Conservation (phyloP, 1,140 invertebrate genomes). For the Pygmarrhopalites habei region DNA sequence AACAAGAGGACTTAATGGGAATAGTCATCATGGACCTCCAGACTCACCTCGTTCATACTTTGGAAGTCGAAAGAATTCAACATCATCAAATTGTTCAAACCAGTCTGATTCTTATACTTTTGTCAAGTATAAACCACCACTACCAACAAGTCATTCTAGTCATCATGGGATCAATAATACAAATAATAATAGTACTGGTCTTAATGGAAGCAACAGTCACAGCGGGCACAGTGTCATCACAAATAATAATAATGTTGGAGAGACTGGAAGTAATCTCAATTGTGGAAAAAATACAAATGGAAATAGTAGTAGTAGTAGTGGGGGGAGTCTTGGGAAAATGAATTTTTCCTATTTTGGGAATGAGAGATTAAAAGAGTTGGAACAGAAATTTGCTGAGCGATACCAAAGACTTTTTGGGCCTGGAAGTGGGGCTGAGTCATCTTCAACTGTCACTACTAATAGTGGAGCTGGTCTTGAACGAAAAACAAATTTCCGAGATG, state of each 20-base stretch:
- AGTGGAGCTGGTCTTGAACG: background rate
- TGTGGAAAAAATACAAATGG: background rate
- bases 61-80: constrained; percentile 25
- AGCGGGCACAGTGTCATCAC: background rate
- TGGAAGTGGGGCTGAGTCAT: constrained; percentile 12
- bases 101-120: constrained; percentile 32
- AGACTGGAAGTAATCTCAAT: background rate
- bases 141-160: constrained; percentile 21
- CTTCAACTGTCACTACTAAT: background rate
- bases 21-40: constrained; percentile 14
- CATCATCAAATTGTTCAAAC: constrained; percentile 26
- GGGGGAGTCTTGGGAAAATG: background rate
- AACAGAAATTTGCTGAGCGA: constrained; percentile 36
- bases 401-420: constrained; percentile 37
- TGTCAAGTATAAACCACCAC: constrained; percentile 38
- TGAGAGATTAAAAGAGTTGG: constrained; percentile 37
- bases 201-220: background rate
- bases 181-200: constrained; percentile 7
- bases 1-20: constrained; percentile 6
- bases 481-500: background rate
- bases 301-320: background rate
- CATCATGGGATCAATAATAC: background rate
- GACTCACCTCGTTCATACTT: constrained; percentile 15
- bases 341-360: constrained; percentile 38
- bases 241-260: background rate